Base-by-base conservation (phyloP, 2,113 vertebrate species). In the Prietella phreatophila region DNA sequence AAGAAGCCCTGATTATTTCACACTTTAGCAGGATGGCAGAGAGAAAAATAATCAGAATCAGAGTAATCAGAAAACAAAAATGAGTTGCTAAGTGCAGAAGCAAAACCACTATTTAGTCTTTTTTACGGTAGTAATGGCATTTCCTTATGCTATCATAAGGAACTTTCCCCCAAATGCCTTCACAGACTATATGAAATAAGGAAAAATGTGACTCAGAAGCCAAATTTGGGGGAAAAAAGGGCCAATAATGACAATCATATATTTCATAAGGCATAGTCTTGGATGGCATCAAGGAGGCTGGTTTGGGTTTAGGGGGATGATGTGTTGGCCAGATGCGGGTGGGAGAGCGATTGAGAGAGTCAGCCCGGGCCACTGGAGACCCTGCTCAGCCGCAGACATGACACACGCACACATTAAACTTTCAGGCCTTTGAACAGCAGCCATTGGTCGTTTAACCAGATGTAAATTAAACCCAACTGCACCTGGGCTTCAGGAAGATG, bases 281-380 rank as follows among this genome's bases (percentile, higher is more conserved):
- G 55, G 65, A 82, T 63, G 86, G 53, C 80, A 22, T 5, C 75
- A 27, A 67, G 27, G 56, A 42, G 67, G n/a, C 63, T 71, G 73
- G 63, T 25, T 36, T 47, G 36, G 80, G 80, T 30, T 71, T 75
- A 19, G 4, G 61, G 58, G n/a, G 58, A 65, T 88, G 82, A 90
- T 87, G 88, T 58, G n/a, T 89, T 84, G 8, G 69, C 85, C 90
- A 90, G 88, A 90, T 82, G 76, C 22, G 39, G 33, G 8, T 83
- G 39, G 71, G 69, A 75, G 19, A 61, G 27, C n/a, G 53, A 50
- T 42, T 5, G 33, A 53, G 55, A 73, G 20, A 82, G 55, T 27
- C 22, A 73, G 69, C n/a, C 25, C 0, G 2, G 27, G 65, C 47
- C 42, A 2, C 80, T 82, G 58, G 87, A 86, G 71, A 88, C 85